Evolutionary conservation across 2,113 vertebrate genomes (phyloP).

Genomic region (Pogona vitticeps): DNA sequence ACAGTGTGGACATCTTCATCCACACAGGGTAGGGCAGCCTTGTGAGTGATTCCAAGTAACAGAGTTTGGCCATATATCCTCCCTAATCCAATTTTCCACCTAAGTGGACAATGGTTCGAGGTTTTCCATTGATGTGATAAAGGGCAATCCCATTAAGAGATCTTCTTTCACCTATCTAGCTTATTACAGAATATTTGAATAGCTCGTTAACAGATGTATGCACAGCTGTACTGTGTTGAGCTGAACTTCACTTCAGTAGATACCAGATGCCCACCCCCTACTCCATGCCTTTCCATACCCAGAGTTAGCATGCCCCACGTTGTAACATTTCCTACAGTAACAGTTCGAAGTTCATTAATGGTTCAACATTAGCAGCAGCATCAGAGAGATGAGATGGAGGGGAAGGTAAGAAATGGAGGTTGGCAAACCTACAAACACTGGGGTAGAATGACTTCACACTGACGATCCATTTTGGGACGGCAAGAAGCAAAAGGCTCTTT

Average conservation of each 20-base stretch:
- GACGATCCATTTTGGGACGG: not conserved
- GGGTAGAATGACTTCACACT: not conserved
- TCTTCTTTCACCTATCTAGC: slow-evolving; percentile 13
- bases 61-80: slow-evolving; percentile 28
- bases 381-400: not conserved
- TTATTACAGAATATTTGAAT: slow-evolving; percentile 51
- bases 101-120: slow-evolving; percentile 41
- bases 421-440: not conserved
- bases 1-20: not conserved
- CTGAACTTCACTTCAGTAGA: not conserved
- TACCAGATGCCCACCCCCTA: not conserved
- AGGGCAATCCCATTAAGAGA: slow-evolving; percentile 62
- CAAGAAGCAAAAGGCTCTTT: not conserved
- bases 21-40: not conserved
- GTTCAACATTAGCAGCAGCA: not conserved
- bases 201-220: slow-evolving; percentile 57
- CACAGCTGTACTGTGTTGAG: slow-evolving; percentile 48
- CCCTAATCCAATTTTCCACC: slow-evolving; percentile 66
- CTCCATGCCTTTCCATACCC: not conserved
- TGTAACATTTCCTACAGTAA: not conserved
- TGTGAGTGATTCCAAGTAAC: not conserved
- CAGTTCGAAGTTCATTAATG: not conserved
- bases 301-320: not conserved
- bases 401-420: not conserved
- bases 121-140: slow-evolving; percentile 47